A percentile compares a stretch with the other conserved stretches of the same genome.
These are phyloP conservation scores for Cotesia chilonis DNA, from an alignment of 1,140 invertebrate species.

Conservation along the genomic window DNA sequence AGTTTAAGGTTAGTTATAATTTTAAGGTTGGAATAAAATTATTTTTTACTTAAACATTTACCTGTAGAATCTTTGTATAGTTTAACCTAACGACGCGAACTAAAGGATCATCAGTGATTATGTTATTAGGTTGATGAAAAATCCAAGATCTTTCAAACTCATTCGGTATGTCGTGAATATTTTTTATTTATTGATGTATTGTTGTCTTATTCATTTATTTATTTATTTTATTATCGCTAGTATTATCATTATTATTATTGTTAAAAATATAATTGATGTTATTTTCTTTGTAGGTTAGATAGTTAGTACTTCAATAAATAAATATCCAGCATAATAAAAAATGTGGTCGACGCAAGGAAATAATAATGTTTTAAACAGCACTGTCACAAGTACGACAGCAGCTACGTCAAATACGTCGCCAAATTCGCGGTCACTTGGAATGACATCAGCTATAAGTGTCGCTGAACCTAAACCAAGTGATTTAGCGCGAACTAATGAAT, in stretches of 20 bases:
- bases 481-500: conserved; percentile 81
- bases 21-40: not conserved
- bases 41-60: not conserved
- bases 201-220: not conserved
- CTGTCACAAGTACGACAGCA: conserved; percentile 38
- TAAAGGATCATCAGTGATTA: conserved; percentile 37
- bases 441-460: conserved; percentile 93
- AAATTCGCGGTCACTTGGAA: conserved; percentile 73
- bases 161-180: conserved; percentile 17
- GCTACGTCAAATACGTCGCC: conserved; percentile 46
- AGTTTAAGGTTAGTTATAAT: no score
- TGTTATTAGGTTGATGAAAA: conserved; percentile 48
- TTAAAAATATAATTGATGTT: no score
- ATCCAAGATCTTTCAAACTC: conserved; percentile 37
- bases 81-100: conserved; percentile 49
- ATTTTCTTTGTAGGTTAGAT: no score
- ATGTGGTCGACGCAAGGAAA: conserved; percentile 57
- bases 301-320: not conserved
- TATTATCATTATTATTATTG: not conserved
- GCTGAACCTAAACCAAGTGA: conserved; percentile 88
- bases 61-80: not conserved
- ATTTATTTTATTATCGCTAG: not conserved
- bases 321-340: conserved; percentile 21
- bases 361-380: conserved; percentile 25
- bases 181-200: conserved; percentile 5